These are phyloP conservation scores for Limenitis arthemis DNA, from an alignment of 2,888 invertebrate genomes.

Conservation along the genomic window DNA sequence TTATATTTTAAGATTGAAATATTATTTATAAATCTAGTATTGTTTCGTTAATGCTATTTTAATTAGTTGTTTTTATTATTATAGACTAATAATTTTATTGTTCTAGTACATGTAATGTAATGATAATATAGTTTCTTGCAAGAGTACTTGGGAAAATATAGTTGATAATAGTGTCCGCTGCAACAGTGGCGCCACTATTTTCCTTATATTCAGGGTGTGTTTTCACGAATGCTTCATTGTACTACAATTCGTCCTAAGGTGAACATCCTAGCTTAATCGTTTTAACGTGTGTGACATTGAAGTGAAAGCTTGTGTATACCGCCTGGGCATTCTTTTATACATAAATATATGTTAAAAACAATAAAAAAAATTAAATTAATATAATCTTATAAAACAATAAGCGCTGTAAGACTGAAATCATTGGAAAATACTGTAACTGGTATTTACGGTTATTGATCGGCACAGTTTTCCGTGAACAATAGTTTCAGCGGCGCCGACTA, in stretches of 20 bases:
- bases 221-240: conserved; percentile 69
- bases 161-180: conserved; percentile 40
- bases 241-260: conserved; percentile 65
- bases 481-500: conserved; percentile 40
- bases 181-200: conserved; percentile 65
- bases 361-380: conserved; percentile 28
- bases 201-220: conserved; percentile 68
- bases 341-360: conserved; percentile 33
- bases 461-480: conserved; percentile 26
- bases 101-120: not conserved
- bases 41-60: not conserved
- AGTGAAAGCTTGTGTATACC: conserved; percentile 50
- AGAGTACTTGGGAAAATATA: not conserved
- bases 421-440: conserved; percentile 26
- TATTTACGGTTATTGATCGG: conserved; percentile 39
- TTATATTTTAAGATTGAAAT: not conserved
- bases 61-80: not conserved
- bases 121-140: not conserved
- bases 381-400: conserved; percentile 2
- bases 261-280: conserved; percentile 53
- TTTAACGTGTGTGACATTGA: conserved; percentile 55
- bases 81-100: not conserved
- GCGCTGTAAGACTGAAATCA: conserved; percentile 24
- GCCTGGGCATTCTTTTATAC: conserved; percentile 15
- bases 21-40: not conserved